Evolutionary conservation across 2,888 invertebrate genomes (phyloP).

Genomic region (Escarpia spicata): DNA sequence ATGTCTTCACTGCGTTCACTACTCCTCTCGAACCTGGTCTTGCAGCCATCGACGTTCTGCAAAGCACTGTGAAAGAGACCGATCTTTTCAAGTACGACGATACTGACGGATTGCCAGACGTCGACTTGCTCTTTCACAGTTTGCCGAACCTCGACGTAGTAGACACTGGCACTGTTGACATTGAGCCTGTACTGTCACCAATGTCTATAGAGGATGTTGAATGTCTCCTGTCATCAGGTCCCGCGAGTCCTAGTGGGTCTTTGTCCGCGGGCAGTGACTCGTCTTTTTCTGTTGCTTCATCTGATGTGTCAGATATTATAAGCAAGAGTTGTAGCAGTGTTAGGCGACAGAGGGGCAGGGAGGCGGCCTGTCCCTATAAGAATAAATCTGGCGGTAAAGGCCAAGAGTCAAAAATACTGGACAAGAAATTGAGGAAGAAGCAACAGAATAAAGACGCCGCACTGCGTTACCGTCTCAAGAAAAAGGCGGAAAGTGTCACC

Average conservation of each 20-base stretch:
- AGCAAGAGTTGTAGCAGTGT: neutral
- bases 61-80: neutral
- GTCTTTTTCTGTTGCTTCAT: conserved; percentile 6
- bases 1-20: neutral
- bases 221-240: conserved; percentile 35
- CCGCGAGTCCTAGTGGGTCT: conserved; percentile 28
- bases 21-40: neutral
- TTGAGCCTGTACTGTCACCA: conserved; percentile 35
- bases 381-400: neutral
- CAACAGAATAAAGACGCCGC: conserved; percentile 46
- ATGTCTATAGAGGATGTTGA: conserved; percentile 40
- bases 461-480: conserved; percentile 41
- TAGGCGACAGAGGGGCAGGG: conserved; percentile 19
- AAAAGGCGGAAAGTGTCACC: conserved; percentile 34
- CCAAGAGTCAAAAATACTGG: neutral
- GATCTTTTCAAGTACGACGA: neutral
- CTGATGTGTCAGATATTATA: neutral
- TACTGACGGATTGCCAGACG: neutral
- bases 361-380: neutral
- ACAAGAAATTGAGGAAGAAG: conserved; percentile 39
- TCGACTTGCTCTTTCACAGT: neutral
- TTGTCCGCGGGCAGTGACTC: neutral
- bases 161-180: neutral
- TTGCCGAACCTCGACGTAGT: neutral
- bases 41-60: neutral